These are phyloP conservation scores for Bombyx mori DNA, from an alignment of 1,140 invertebrate genomes.

Conservation along the genomic window ASM3026992v2 NC_085129.1:7876501-7877000, in stretches of 20 bases:
- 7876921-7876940: no score
- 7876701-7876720: slow-evolving; percentile 8
- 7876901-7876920: no score
- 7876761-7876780: background rate
- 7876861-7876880: no score
- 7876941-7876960: background rate
- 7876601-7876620: slow-evolving; percentile 46
- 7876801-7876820: background rate
- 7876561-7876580: slow-evolving; percentile 44
- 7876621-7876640: slow-evolving; percentile 59
- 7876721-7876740: slow-evolving; percentile 1
- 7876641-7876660: slow-evolving; percentile 60
- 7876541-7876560: slow-evolving; percentile 4
- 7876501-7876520: background rate
- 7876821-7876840: no score
- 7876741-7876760: slow-evolving; percentile 1
- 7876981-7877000: background rate
- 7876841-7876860: no score
- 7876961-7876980: background rate
- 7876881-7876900: no score
- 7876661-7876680: slow-evolving; percentile 20
- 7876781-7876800: background rate
- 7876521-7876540: slow-evolving; percentile 3
- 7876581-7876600: slow-evolving; percentile 60
- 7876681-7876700: slow-evolving; percentile 13